Percentiles rank a stretch among this genome's conserved stretches.
Conservation (phyloP, 2,113 vertebrate genomes). For the Mustelus asterias region DNA sequence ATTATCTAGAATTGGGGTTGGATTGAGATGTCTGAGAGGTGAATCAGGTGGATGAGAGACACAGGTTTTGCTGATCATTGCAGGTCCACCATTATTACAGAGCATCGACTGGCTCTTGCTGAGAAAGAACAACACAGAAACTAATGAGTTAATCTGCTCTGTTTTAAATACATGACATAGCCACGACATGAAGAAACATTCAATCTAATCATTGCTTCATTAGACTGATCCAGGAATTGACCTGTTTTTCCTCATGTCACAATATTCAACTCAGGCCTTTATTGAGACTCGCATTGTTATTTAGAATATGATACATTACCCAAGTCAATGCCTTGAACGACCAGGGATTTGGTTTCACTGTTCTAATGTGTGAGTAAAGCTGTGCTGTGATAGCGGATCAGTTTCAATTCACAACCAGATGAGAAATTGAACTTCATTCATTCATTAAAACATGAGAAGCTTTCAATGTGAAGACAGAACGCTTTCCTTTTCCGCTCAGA, state of each 20-base stretch:
- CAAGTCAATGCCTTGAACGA: not conserved
- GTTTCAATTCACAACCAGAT: not conserved
- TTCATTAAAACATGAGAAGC: not conserved
- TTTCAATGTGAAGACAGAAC: not conserved
- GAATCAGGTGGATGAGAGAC: not conserved
- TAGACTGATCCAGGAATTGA: not conserved
- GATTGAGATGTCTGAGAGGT: not conserved
- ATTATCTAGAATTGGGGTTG: not conserved
- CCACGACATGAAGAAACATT: not conserved
- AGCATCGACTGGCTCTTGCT: not conserved
- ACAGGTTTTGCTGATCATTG: not conserved
- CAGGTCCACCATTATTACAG: not conserved
- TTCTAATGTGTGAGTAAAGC: not conserved
- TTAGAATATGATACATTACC: not conserved
- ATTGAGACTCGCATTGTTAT: not conserved
- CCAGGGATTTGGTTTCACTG: not conserved
- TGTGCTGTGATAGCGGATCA: not conserved
- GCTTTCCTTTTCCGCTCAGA: not conserved
- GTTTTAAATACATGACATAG: not conserved
- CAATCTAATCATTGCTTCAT: not conserved
- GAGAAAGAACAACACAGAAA: not conserved
- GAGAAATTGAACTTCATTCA: not conserved
- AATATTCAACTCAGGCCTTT: not conserved
- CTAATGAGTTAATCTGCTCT: not conserved
- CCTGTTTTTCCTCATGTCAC: not conserved